These are phyloP conservation scores for Microcebus lehilahytsara DNA, from an alignment of 2,113 vertebrate genomes.

Conservation along the genomic window DNA sequence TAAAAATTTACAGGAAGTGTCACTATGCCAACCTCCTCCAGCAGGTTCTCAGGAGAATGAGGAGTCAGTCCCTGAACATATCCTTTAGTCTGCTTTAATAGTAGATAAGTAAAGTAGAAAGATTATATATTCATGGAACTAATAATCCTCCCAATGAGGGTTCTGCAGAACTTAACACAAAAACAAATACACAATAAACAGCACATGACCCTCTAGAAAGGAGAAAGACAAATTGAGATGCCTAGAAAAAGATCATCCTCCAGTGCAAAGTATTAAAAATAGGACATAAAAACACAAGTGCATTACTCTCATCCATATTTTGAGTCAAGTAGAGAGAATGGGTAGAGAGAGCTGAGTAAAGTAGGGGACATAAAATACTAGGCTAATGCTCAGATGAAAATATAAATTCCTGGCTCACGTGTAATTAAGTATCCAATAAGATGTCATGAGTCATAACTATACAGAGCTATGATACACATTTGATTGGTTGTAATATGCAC, in stretches of 20 bases:
- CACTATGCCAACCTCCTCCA: background rate
- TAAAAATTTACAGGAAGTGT: background rate
- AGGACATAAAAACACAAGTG: background rate
- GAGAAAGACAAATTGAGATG: background rate
- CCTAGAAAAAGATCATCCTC: background rate
- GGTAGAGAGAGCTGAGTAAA: background rate
- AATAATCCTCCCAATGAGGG: background rate
- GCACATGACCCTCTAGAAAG: background rate
- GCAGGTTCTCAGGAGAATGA: background rate
- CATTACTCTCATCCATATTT: background rate
- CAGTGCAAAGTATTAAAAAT: background rate
- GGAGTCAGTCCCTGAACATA: background rate
- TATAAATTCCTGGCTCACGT: background rate
- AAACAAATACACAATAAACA: background rate
- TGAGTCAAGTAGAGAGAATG: background rate
- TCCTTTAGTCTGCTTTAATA: background rate
- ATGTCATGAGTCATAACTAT: background rate
- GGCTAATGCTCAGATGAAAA: background rate
- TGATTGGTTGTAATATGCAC: background rate
- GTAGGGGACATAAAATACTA: background rate
- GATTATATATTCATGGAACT: background rate
- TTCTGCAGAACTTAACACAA: background rate
- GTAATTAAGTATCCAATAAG: background rate
- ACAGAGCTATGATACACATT: background rate
- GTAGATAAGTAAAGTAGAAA: background rate